Evolutionary conservation across 2,113 vertebrate species (phyloP), one percentile per base, ranked within the genome.

Genomic region (Silurus asotus): DNA sequence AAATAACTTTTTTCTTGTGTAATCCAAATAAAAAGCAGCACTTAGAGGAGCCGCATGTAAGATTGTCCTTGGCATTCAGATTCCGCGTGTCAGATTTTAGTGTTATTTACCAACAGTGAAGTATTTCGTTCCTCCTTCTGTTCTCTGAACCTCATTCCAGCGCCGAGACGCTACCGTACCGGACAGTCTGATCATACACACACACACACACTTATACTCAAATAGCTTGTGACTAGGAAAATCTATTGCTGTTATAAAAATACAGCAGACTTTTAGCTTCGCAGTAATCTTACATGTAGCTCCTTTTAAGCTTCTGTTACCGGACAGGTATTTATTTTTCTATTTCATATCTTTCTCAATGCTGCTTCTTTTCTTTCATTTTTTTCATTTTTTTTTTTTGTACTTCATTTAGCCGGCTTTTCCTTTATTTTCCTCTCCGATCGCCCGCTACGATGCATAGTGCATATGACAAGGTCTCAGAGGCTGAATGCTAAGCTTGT

Each of bases 241-340:
- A 55, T 62, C 48, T 82, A 37, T 55, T 82, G 48, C 28, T 45
- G 49, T 58, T 15, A 6, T 8, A 8, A 74, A 62, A 80, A 28
- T 28, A 49, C 25, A 25, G 48, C 20, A 56, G 51, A 28, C 65
- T 56, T 78, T 14, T 37, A 37, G 28, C 64, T n/a, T 62, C 76
- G 59, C 53, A 49, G 11, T 49, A 45, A 76, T 83, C 80, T 77
- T 56, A 82, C 80, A 67, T 80, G 86, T 83, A 74, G 86, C 86
- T 87, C 80, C 81, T 58, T 65, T 58, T 45, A 87, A 82, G 69
- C 70, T 62, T 70, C 79, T 86, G 85, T 87, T 82, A 56, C 48
- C 59, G 55, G 87, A 87, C 83, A 80, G 81, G 80, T 89, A 84
- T 90, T 90, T 89, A 89, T 90, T 88, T 90, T 87, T 88, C 84